Evolutionary conservation across 2,888 invertebrate genomes (phyloP).

Genomic region (Punctoribates punctum): DNA sequence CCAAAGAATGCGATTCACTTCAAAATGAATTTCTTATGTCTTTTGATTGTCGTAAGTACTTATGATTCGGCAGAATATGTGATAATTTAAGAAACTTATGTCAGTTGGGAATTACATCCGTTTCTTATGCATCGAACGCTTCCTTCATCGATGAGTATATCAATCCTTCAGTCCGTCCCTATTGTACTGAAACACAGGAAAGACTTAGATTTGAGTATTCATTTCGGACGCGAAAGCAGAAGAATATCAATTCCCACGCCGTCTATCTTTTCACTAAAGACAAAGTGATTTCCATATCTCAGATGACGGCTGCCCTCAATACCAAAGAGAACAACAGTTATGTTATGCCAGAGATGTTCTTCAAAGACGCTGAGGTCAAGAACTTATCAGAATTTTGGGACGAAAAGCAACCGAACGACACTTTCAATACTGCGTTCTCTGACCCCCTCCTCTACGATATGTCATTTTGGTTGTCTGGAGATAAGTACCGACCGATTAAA

Average conservation of each 20-base stretch:
- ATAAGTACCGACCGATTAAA: background rate
- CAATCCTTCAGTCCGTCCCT: background rate
- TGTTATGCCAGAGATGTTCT: slow-evolving; percentile 1
- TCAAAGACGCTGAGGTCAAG: background rate
- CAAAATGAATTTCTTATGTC: background rate
- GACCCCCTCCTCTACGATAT: background rate
- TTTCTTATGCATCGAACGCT: background rate
- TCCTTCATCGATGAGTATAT: slow-evolving; percentile 1
- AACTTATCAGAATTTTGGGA: background rate
- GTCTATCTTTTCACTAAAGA: slow-evolving; percentile 10
- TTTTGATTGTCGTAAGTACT: background rate
- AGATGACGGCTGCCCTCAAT: background rate
- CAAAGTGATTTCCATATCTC: background rate
- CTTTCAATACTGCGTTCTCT: background rate
- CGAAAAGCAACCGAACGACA: background rate
- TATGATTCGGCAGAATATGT: no score
- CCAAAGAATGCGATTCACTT: background rate
- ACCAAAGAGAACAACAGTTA: background rate
- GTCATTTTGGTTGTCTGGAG: background rate
- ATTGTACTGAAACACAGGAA: slow-evolving; percentile 8
- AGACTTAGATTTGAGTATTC: background rate
- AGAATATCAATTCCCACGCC: background rate
- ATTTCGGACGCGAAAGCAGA: background rate
- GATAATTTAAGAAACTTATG: no score
- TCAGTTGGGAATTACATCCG: background rate